These are phyloP conservation scores for Cepphus grylle DNA, from an alignment of 2,113 vertebrate species.

Conservation along the genomic window DNA sequence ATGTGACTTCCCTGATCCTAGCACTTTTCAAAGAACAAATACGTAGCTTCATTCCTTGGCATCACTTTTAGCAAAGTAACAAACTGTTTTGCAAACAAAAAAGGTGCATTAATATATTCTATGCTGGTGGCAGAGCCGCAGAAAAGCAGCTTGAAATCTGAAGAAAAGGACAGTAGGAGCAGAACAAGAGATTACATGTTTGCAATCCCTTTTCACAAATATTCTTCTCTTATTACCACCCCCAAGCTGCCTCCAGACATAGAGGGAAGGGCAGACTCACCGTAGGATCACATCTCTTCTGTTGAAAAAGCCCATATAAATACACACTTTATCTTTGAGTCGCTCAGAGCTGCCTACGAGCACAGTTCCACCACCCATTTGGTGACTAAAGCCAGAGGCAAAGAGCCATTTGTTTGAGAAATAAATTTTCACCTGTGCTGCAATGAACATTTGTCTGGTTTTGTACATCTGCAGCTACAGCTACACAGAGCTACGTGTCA, in stretches of 20 bases:
- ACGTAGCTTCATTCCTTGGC: background rate
- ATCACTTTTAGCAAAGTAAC: background rate
- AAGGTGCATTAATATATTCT: background rate
- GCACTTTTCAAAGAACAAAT: background rate
- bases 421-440: background rate
- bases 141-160: background rate
- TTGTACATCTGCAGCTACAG: background rate
- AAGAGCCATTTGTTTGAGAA: background rate
- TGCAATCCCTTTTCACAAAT: background rate
- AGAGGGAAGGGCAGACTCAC: background rate
- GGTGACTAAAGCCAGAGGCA: background rate
- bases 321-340: background rate
- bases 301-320: background rate
- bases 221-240: background rate
- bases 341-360: background rate
- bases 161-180: background rate
- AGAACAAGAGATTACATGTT: background rate
- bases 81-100: background rate
- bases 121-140: background rate
- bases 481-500: background rate
- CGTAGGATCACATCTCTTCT: background rate
- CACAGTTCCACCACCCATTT: background rate
- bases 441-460: background rate
- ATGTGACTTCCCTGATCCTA: background rate
- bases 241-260: background rate